Evolutionary conservation across 2,797 vertebrate species (phyloP).

Genomic region (Trachurus trachurus): DNA sequence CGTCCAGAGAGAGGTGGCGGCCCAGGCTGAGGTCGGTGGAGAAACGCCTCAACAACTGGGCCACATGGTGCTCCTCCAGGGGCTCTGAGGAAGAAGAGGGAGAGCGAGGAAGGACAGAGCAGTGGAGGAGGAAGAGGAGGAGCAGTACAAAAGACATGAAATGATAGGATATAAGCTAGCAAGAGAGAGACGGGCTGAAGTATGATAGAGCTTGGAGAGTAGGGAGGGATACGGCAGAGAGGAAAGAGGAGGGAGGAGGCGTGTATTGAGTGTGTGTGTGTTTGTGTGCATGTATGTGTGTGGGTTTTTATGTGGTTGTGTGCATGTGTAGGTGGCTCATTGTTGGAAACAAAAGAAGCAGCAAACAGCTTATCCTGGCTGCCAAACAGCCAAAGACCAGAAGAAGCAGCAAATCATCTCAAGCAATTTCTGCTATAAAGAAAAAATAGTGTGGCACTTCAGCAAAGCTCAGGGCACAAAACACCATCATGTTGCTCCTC

Average conservation of each 20-base stretch:
- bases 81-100: slow-evolving; percentile 93
- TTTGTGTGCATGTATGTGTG: slow-evolving; percentile 12
- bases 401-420: slow-evolving; percentile 38
- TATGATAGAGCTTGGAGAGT: slow-evolving; percentile 23
- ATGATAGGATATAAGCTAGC: slow-evolving; percentile 51
- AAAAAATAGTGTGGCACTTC: slow-evolving; percentile 7
- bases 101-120: slow-evolving; percentile 75
- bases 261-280: background rate
- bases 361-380: slow-evolving; percentile 45
- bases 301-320: slow-evolving; percentile 17
- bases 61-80: slow-evolving; percentile 93
- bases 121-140: slow-evolving; percentile 69
- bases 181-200: slow-evolving; percentile 31
- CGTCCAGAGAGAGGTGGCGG: slow-evolving; percentile 92
- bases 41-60: slow-evolving; percentile 95
- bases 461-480: slow-evolving; percentile 35
- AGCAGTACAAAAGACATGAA: slow-evolving; percentile 66
- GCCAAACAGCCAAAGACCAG: slow-evolving; percentile 37
- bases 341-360: slow-evolving; percentile 42
- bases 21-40: slow-evolving; percentile 91
- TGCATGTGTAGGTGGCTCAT: background rate
- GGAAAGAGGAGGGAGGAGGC: slow-evolving; percentile 19
- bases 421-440: slow-evolving; percentile 4
- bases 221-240: slow-evolving; percentile 17
- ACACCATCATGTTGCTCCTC: slow-evolving; percentile 56